phyloP scores from a whole-genome alignment of 2,888 invertebrate species.

The Drosophila paranaensis region DNA sequence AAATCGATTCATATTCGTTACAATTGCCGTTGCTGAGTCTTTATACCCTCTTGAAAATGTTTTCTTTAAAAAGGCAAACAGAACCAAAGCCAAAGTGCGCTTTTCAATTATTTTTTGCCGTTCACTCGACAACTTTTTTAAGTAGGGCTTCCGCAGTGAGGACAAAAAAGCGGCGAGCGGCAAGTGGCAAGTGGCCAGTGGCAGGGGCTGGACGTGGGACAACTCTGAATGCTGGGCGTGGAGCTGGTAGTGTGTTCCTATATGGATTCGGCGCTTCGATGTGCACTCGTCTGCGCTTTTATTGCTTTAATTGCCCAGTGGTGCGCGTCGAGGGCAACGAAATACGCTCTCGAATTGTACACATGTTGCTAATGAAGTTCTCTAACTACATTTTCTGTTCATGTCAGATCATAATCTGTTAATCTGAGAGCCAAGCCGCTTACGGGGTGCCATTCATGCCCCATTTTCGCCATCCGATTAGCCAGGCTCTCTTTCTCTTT shows the following conservation, averaged over 20 bases:
- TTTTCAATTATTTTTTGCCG: constrained; percentile 75
- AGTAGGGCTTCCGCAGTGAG: constrained; percentile 29
- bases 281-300: constrained; percentile 71
- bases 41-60: constrained; percentile 19
- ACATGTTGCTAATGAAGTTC: constrained; percentile 80
- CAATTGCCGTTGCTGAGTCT: neutral
- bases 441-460: constrained; percentile 27
- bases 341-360: constrained; percentile 51
- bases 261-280: constrained; percentile 58
- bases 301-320: constrained; percentile 79
- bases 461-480: constrained; percentile 31
- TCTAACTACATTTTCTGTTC: constrained; percentile 63
- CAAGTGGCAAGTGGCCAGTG: neutral
- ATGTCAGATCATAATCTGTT: constrained; percentile 79
- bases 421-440: constrained; percentile 66
- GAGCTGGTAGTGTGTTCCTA: constrained; percentile 23
- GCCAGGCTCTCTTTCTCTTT: constrained; percentile 14
- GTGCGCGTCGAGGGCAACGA: constrained; percentile 63
- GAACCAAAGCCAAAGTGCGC: constrained; percentile 52
- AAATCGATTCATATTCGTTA: neutral
- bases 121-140: constrained; percentile 62
- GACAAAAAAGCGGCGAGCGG: neutral
- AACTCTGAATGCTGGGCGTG: constrained; percentile 3
- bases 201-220: neutral
- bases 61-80: constrained; percentile 43